A percentile compares a stretch with the other conserved stretches of the same genome.
Conservation (phyloP, 2,888 invertebrate species). For the Synanthedon tipuliformis region DNA sequence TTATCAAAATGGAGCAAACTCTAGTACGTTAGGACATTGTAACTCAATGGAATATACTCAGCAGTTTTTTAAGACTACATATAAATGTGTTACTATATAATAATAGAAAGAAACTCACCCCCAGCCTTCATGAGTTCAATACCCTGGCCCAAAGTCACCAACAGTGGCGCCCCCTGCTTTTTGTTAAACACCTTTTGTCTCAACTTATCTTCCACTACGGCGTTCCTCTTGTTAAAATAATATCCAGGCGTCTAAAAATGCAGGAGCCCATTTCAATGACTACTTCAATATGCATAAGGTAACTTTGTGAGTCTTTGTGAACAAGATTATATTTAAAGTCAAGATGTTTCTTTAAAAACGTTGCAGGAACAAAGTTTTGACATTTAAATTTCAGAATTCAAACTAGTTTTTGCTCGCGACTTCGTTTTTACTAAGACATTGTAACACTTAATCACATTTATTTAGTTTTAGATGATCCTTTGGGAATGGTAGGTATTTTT, state of each 20-base stretch:
- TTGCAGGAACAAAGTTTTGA: no score
- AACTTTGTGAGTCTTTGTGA: not conserved
- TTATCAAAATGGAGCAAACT: no score
- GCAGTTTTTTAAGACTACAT: not conserved
- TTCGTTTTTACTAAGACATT: no score
- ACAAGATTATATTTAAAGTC: not conserved
- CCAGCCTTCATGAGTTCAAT: conserved; percentile 44
- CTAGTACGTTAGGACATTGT: no score
- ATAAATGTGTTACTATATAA: conserved; percentile 4
- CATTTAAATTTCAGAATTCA: no score
- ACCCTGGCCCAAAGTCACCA: conserved; percentile 28
- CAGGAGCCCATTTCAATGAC: not conserved
- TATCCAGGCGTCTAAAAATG: conserved; percentile 32
- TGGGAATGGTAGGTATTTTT: no score
- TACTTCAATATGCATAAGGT: not conserved
- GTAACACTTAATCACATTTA: no score
- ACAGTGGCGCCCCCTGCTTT: conserved; percentile 22
- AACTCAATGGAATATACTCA: not conserved
- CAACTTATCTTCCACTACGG: conserved; percentile 36
- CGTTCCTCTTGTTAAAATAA: conserved; percentile 41
- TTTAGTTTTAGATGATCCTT: no score
- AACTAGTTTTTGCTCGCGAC: no score
- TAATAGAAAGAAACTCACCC: conserved; percentile 20
- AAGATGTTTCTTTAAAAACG: not conserved
- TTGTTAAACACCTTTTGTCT: conserved; percentile 36